Evolutionary conservation across 2,113 vertebrate species (phyloP).

Genomic region (Chaetura pelagica): DNA sequence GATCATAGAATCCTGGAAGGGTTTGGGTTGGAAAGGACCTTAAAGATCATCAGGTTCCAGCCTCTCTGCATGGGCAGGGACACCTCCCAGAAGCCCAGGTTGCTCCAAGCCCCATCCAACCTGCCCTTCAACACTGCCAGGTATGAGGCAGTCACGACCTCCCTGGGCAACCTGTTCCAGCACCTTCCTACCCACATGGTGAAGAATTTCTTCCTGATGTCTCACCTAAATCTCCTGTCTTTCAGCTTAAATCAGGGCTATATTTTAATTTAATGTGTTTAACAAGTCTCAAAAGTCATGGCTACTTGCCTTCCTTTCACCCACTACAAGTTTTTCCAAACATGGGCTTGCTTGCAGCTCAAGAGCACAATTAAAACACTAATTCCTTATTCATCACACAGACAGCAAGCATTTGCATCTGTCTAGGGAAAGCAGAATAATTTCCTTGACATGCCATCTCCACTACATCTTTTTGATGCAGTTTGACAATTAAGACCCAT

Average conservation of each 20-base stretch:
- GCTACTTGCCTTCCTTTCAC: not conserved
- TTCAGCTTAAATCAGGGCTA: not conserved
- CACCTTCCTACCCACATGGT: too few species aligned
- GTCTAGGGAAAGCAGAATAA: not conserved
- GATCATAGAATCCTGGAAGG: too few species aligned
- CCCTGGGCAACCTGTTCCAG: too few species aligned
- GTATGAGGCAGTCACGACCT: too few species aligned
- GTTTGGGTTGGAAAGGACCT: too few species aligned
- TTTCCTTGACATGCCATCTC: not conserved
- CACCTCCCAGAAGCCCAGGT: too few species aligned
- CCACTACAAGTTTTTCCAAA: not conserved
- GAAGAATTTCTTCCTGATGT: too few species aligned
- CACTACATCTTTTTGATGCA: not conserved
- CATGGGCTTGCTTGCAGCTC: not conserved
- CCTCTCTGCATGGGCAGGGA: too few species aligned
- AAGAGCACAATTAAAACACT: not conserved
- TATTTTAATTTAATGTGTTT: not conserved
- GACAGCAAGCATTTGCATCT: not conserved
- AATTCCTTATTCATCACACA: not conserved
- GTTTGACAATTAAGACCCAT: not conserved
- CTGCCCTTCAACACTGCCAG: too few species aligned
- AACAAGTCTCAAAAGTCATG: not conserved
- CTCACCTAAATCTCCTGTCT: too few species aligned
- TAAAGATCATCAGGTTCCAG: too few species aligned
- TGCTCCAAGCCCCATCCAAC: too few species aligned